These are phyloP conservation scores for Spinibarbus caldwelli DNA, from an alignment of 2,797 vertebrate genomes.

Conservation along the genomic window DNA sequence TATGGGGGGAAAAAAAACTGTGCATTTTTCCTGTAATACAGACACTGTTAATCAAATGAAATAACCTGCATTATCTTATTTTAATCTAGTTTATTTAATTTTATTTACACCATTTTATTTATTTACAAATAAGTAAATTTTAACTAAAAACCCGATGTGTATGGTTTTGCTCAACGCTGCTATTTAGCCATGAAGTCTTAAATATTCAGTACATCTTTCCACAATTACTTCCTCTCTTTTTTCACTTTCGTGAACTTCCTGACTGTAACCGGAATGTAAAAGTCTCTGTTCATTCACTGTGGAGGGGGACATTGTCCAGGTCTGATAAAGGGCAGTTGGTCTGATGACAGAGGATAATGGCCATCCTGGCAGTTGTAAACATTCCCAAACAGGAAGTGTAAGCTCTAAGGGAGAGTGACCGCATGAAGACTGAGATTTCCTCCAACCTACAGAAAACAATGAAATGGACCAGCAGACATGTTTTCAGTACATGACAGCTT, in stretches of 20 bases:
- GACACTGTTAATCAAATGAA: neutral
- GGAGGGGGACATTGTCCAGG: neutral
- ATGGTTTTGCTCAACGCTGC: neutral
- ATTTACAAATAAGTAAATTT: neutral
- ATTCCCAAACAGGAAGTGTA: constrained; percentile 62
- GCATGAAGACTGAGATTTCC: constrained; percentile 58
- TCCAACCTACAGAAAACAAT: constrained; percentile 56
- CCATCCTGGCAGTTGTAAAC: constrained; percentile 28
- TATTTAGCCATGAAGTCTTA: neutral
- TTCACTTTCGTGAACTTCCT: constrained; percentile 16
- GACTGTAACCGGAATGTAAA: constrained; percentile 5
- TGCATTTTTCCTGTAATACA: neutral
- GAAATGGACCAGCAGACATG: constrained; percentile 8
- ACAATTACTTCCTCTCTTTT: constrained; percentile 7
- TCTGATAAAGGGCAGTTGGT: constrained; percentile 22
- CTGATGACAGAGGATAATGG: constrained; percentile 40
- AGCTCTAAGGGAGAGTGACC: constrained; percentile 34
- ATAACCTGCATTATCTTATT: neutral
- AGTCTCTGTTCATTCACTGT: constrained; percentile 26
- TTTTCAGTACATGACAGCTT: neutral
- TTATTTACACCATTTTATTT: neutral
- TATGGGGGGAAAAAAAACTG: neutral
- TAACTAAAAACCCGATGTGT: neutral
- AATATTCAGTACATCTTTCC: neutral
- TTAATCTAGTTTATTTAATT: neutral